Evolutionary conservation across 2,797 vertebrate genomes (phyloP).

Genomic region (Enteromius trimaculatus): DNA sequence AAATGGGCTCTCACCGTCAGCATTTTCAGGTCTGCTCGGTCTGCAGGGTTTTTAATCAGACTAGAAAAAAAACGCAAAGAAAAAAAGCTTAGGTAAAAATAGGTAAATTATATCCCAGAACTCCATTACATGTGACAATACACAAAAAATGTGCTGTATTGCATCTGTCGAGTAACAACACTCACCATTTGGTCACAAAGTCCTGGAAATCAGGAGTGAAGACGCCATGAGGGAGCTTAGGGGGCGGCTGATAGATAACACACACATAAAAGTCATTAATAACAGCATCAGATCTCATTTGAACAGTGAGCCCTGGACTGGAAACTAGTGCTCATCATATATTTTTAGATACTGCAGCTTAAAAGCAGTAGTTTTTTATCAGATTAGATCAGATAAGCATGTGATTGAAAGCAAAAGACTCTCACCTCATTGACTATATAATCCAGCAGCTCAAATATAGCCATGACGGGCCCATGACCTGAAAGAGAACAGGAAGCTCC

Average conservation of each 20-base stretch:
- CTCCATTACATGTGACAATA: neutral
- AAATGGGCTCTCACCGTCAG: constrained; percentile 80
- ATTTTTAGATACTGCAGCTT: neutral
- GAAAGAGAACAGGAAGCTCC: constrained; percentile 26
- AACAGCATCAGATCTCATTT: neutral
- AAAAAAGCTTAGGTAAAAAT: too few relatives aligned
- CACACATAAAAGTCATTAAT: neutral
- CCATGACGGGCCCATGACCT: constrained; percentile 89
- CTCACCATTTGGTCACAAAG: constrained; percentile 96
- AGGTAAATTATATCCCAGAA: too few relatives aligned
- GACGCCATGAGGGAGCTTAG: constrained; percentile 89
- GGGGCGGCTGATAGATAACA: constrained; percentile 82
- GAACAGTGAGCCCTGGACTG: neutral
- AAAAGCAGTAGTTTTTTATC: neutral
- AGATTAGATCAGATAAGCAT: neutral
- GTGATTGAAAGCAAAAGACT: too few relatives aligned
- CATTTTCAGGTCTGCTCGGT: constrained; percentile 90
- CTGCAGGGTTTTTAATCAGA: constrained; percentile 90
- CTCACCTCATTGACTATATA: constrained; percentile 90
- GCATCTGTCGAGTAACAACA: constrained; percentile 32
- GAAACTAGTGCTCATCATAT: neutral
- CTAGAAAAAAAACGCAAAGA: too few relatives aligned
- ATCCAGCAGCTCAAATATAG: constrained; percentile 90
- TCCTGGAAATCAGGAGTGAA: constrained; percentile 96
- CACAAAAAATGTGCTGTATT: neutral